These are phyloP conservation scores for Bryconaethiops microstoma DNA, from an alignment of 2,797 vertebrate genomes.

Conservation along the genomic window DNA sequence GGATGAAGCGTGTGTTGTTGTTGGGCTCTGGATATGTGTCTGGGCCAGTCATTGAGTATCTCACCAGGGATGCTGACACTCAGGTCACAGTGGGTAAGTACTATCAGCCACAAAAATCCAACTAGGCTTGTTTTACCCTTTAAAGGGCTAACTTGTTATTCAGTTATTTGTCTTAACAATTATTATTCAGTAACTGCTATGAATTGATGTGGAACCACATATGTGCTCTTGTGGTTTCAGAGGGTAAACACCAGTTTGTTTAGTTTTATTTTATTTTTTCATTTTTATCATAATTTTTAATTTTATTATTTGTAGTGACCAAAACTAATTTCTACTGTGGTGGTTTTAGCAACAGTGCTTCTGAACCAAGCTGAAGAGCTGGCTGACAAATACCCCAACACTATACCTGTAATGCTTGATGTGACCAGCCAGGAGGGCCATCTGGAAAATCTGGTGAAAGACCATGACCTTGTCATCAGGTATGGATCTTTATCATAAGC, in stretches of 20 bases:
- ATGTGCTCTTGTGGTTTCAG: background rate
- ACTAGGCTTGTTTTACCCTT: background rate
- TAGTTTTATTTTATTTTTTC: background rate
- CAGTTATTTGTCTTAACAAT: too few relatives aligned
- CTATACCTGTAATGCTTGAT: constrained; percentile 84
- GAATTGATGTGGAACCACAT: background rate
- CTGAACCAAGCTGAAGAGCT: constrained; percentile 86
- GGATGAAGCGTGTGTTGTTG: constrained; percentile 88
- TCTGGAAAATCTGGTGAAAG: constrained; percentile 84
- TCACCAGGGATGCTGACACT: constrained; percentile 82
- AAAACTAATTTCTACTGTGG: background rate
- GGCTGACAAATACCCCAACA: constrained; percentile 79
- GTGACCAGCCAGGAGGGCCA: constrained; percentile 81
- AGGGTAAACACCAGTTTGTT: background rate
- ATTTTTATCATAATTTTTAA: too few relatives aligned
- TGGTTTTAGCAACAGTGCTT: constrained; percentile 81
- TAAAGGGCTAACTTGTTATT: background rate
- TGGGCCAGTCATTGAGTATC: constrained; percentile 90
- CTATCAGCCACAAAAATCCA: constrained; percentile 30
- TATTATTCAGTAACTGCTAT: background rate
- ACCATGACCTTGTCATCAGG: constrained; percentile 94
- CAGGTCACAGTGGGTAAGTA: constrained; percentile 91
- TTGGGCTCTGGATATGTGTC: constrained; percentile 95
- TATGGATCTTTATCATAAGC: constrained; percentile 54
- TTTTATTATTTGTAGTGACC: background rate